These are phyloP conservation scores for Eupsittula cactorum DNA, from an alignment of 2,113 vertebrate genomes.

Conservation along the genomic window DNA sequence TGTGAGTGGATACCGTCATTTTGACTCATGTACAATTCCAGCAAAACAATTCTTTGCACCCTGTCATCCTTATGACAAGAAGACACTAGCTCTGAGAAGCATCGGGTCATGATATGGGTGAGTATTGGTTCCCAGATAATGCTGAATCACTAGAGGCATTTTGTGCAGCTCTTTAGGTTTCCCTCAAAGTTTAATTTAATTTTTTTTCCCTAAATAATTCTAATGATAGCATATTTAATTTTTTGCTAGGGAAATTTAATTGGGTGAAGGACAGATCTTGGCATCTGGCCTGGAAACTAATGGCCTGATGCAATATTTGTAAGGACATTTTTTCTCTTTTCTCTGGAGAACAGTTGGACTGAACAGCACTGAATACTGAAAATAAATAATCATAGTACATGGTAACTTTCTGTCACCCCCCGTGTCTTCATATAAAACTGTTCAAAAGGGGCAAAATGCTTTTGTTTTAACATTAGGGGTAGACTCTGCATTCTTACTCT, in stretches of 20 bases:
- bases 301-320: background rate
- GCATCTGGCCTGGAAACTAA: background rate
- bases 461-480: background rate
- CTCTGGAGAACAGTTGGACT: background rate
- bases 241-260: background rate
- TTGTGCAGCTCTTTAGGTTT: background rate
- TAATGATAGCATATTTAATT: background rate
- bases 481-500: background rate
- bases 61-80: background rate
- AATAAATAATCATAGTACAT: background rate
- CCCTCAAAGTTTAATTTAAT: background rate
- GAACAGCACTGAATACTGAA: background rate
- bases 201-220: background rate
- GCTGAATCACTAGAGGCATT: background rate
- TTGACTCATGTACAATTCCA: background rate
- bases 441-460: background rate
- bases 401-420: background rate
- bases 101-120: background rate
- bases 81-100: background rate
- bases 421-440: background rate
- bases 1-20: background rate
- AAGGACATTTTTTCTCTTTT: background rate
- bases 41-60: background rate
- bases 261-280: background rate
- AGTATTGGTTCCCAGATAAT: background rate